A percentile compares a stretch with the other conserved stretches of the same genome.
Evolutionary conservation across 2,888 invertebrate species (phyloP).

Genomic region (Nemotelus nigrinus): DNA sequence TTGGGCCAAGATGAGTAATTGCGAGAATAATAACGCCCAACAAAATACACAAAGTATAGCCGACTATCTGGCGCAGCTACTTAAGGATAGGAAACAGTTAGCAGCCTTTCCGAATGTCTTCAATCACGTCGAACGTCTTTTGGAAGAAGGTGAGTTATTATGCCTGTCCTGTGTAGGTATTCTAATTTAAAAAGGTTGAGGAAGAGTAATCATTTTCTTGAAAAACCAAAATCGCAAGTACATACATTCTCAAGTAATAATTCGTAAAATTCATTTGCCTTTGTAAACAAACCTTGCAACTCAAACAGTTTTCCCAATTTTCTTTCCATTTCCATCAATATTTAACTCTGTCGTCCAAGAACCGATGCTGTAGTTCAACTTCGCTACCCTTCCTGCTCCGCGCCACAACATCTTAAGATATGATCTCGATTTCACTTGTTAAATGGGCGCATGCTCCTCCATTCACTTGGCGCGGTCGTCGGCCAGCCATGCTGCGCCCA

Average conservation of each 20-base stretch:
- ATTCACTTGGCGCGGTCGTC: not conserved
- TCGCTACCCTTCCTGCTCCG: conserved; percentile 34
- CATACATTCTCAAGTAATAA: not conserved
- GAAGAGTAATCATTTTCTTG: too few relatives aligned
- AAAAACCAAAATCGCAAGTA: too few relatives aligned
- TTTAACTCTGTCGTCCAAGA: conserved; percentile 3
- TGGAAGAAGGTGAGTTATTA: conserved; percentile 92
- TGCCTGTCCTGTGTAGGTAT: not conserved
- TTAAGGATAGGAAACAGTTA: conserved; percentile 99
- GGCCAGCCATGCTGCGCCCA: not conserved
- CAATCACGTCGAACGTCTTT: conserved; percentile 97
- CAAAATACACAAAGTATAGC: conserved; percentile 95
- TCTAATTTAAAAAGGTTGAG: too few relatives aligned
- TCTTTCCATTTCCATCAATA: too few relatives aligned
- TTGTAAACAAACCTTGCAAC: not conserved
- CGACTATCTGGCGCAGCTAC: conserved; percentile 99
- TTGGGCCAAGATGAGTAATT: conserved; percentile 62
- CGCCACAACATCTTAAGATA: conserved; percentile 3
- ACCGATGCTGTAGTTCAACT: conserved; percentile 28
- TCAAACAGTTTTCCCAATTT: not conserved
- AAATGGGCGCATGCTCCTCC: conserved; percentile 48
- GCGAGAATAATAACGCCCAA: conserved; percentile 63
- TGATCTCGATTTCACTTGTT: conserved; percentile 50
- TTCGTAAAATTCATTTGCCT: not conserved
- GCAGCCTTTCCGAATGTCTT: conserved; percentile 99